Evolutionary conservation across 2,888 invertebrate genomes (phyloP).

Genomic region (Sicus ferrugineus): DNA sequence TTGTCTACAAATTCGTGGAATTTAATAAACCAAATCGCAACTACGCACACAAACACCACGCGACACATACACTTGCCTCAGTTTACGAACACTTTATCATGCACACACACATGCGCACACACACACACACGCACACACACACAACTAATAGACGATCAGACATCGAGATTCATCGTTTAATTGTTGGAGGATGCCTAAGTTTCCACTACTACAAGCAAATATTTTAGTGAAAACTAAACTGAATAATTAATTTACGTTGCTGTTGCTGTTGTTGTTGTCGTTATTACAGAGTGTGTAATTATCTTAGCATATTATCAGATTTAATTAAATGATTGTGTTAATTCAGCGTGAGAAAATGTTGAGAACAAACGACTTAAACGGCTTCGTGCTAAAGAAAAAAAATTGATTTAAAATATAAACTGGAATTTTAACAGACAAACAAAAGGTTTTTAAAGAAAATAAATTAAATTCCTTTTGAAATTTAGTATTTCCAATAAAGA

Average conservation of each 20-base stretch:
- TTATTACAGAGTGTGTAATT: slow-evolving; percentile 7
- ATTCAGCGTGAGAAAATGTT: background rate
- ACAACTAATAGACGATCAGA: background rate
- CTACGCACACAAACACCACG: background rate
- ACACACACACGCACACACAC: background rate
- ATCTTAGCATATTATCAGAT: background rate
- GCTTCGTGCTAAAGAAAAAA: background rate
- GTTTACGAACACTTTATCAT: slow-evolving; percentile 2
- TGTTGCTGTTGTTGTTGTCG: background rate
- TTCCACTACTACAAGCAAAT: slow-evolving; percentile 1
- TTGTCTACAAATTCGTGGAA: slow-evolving; percentile 39
- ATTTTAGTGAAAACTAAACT: slow-evolving; percentile 22
- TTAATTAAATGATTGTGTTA: slow-evolving; percentile 23
- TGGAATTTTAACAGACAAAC: background rate
- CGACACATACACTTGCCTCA: background rate
- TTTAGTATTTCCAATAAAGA: no score
- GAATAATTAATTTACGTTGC: slow-evolving; percentile 20
- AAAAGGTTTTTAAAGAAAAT: background rate
- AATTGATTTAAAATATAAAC: background rate
- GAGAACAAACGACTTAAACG: background rate
- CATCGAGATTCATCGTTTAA: slow-evolving; percentile 9
- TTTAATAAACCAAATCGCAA: slow-evolving; percentile 37
- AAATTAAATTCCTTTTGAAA: no score
- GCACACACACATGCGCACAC: background rate
- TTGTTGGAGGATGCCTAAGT: background rate